Percentiles rank a stretch among this genome's conserved stretches.
Evolutionary conservation across 2,888 invertebrate genomes (phyloP).

Genomic region (Zygaena filipendulae): DNA sequence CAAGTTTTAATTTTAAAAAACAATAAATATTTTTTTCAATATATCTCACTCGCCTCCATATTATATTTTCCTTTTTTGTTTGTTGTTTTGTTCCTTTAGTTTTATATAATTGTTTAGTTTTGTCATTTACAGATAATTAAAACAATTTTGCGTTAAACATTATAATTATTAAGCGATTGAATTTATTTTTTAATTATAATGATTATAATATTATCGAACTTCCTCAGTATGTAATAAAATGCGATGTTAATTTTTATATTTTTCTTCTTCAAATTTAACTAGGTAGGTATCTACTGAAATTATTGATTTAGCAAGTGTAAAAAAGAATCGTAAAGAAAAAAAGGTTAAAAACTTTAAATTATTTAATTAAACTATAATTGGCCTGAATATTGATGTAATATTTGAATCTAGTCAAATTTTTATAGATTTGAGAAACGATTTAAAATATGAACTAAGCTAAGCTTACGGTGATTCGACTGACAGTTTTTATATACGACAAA

Average conservation of each 20-base stretch:
- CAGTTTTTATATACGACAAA: constrained; percentile 42
- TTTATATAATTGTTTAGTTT: constrained; percentile 58
- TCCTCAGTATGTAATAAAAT: constrained; percentile 49
- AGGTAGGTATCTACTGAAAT: too few species aligned
- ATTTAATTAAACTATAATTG: constrained; percentile 30
- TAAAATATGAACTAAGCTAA: constrained; percentile 31
- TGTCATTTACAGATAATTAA: constrained; percentile 42
- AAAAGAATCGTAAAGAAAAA: too few species aligned
- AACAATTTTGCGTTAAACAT: constrained; percentile 31
- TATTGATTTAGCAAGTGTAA: too few species aligned
- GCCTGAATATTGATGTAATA: constrained; percentile 45
- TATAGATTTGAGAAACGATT: constrained; percentile 29
- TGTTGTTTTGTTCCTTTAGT: constrained; percentile 67
- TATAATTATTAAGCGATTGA: constrained; percentile 36
- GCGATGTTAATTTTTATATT: constrained; percentile 31
- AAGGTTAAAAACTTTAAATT: too few species aligned
- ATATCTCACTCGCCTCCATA: constrained; percentile 60
- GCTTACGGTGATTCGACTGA: constrained; percentile 57
- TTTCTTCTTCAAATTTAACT: too few species aligned
- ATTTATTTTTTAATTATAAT: constrained; percentile 41
- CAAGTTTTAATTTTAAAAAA: constrained; percentile 67
- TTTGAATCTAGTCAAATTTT: constrained; percentile 67
- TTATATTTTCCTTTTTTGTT: too few species aligned
- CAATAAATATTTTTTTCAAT: constrained; percentile 61
- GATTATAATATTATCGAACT: constrained; percentile 45